Conservation (phyloP, 2,797 vertebrate species). For the Jordanella pulchra region DNA sequence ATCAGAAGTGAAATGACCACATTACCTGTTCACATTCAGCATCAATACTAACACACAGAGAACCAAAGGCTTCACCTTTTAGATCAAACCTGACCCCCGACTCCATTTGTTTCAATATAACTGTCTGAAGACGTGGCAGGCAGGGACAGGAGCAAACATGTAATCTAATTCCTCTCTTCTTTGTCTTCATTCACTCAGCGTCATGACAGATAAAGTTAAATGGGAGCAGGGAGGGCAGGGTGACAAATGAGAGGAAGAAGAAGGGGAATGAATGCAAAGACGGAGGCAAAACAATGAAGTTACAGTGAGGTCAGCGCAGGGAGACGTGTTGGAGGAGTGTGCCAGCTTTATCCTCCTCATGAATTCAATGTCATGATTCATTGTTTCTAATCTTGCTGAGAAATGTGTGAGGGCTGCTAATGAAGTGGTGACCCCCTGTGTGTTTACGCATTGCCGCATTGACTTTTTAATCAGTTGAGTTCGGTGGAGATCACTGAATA, state of each 20-base stretch:
- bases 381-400: conserved; percentile 31
- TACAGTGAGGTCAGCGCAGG: conserved; percentile 27
- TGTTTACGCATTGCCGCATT: neutral
- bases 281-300: conserved; percentile 29
- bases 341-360: conserved; percentile 25
- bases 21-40: conserved; percentile 19
- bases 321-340: conserved; percentile 2
- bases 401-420: conserved; percentile 7
- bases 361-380: conserved; percentile 47
- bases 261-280: conserved; percentile 3
- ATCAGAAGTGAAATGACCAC: conserved; percentile 25
- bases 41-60: conserved; percentile 4
- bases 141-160: conserved; percentile 36
- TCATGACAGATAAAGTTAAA: conserved; percentile 45
- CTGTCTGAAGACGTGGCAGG: conserved; percentile 37
- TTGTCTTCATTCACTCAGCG: conserved; percentile 60
- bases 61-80: conserved; percentile 7
- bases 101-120: conserved; percentile 47
- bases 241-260: conserved; percentile 39
- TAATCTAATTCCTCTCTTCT: conserved; percentile 60
- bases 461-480: conserved; percentile 6
- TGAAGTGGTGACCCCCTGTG: conserved; percentile 23
- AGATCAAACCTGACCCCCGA: conserved; percentile 40
- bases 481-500: neutral
- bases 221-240: conserved; percentile 17